phyloP scores from a whole-genome alignment of 2,113 vertebrate genomes.

The Verasper variegatus region DNA sequence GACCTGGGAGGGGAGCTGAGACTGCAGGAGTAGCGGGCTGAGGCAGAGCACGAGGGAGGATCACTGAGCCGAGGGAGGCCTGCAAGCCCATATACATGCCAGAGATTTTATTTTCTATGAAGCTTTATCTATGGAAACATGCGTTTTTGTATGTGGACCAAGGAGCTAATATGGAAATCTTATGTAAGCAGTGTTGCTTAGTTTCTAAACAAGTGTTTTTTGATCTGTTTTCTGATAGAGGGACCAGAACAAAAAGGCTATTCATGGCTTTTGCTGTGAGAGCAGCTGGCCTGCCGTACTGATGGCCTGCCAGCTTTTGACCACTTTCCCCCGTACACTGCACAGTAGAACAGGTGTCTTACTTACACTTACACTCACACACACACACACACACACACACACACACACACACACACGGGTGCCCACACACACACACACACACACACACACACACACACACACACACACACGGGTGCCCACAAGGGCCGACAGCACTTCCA shows the following conservation, averaged over 20 bases:
- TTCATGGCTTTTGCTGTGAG: slow-evolving; percentile 58
- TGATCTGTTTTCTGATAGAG: slow-evolving; percentile 32
- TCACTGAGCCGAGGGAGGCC: slow-evolving; percentile 47
- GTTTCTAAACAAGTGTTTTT: slow-evolving; percentile 41
- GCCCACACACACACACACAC: slow-evolving; percentile 4
- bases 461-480: slow-evolving; percentile 15
- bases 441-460: neutral
- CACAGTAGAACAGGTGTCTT: slow-evolving; percentile 75
- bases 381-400: slow-evolving; percentile 7
- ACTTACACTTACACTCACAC: slow-evolving; percentile 5
- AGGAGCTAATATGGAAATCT: neutral
- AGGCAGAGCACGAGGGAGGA: slow-evolving; percentile 69
- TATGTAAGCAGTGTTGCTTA: neutral
- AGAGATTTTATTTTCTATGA: slow-evolving; percentile 16
- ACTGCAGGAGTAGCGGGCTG: slow-evolving; percentile 43
- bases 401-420: slow-evolving; percentile 5
- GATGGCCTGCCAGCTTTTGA: slow-evolving; percentile 68
- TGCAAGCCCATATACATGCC: slow-evolving; percentile 54
- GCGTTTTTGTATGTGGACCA: neutral
- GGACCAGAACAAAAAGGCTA: slow-evolving; percentile 67
- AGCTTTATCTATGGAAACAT: slow-evolving; percentile 13
- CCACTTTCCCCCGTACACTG: slow-evolving; percentile 58
- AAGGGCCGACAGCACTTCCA: slow-evolving; percentile 49
- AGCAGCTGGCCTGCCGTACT: slow-evolving; percentile 73
- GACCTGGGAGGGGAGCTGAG: slow-evolving; percentile 64